phyloP scores from a whole-genome alignment of 2,797 vertebrate genomes.

The Myotis findleyi region DNA sequence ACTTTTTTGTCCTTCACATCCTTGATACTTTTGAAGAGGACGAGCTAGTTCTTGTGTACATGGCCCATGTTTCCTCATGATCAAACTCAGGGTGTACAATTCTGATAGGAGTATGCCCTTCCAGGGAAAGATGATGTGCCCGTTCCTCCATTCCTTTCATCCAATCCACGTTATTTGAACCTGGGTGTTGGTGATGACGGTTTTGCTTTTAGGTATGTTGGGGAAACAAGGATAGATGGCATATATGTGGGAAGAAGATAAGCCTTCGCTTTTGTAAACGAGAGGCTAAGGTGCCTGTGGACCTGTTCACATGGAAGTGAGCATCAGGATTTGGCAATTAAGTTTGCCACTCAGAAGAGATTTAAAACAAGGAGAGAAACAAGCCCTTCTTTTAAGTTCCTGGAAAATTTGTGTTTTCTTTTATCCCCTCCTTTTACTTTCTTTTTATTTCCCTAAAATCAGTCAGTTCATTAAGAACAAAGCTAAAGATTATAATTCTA shows the following conservation, averaged over 20 bases:
- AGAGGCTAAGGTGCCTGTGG: not conserved
- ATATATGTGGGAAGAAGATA: not conserved
- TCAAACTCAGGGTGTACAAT: not conserved
- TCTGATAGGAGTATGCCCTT: not conserved
- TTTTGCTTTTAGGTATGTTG: not conserved
- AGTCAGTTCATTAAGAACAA: not conserved
- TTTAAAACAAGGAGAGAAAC: not conserved
- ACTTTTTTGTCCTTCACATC: not conserved
- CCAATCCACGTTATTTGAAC: not conserved
- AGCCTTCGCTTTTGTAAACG: not conserved
- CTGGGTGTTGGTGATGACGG: not conserved
- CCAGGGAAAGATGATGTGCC: not conserved
- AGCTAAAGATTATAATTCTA: constrained; percentile 9
- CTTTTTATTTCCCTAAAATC: constrained; percentile 44
- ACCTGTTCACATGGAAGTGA: not conserved
- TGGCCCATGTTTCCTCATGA: not conserved
- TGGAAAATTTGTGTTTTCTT: not conserved
- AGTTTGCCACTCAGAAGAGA: not conserved
- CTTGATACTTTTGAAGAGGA: not conserved
- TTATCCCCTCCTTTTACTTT: not conserved
- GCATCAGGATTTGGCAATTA: not conserved
- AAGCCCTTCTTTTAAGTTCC: not conserved
- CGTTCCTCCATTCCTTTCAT: not conserved
- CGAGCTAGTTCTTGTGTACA: not conserved
- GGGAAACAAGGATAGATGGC: not conserved